These are phyloP conservation scores for Temnothorax curvispinosus DNA, from an alignment of 1,140 invertebrate genomes.

Conservation along the genomic window DNA sequence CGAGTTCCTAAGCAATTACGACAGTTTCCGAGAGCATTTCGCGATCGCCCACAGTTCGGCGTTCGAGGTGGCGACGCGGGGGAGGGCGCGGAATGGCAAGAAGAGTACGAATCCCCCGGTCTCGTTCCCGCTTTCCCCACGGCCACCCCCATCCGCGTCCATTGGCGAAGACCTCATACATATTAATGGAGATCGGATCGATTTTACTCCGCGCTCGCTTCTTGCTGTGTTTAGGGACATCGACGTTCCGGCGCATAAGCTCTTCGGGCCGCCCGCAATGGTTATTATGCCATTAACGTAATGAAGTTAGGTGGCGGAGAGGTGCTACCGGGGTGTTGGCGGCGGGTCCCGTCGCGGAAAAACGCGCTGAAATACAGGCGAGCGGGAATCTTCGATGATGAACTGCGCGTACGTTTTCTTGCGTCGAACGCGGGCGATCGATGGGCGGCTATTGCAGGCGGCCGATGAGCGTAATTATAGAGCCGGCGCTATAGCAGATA, in stretches of 20 bases:
- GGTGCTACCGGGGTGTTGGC: slow-evolving; percentile 26
- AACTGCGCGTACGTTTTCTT: slow-evolving; percentile 60
- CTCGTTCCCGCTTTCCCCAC: neutral
- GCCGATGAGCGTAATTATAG: slow-evolving; percentile 40
- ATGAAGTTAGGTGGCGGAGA: slow-evolving; percentile 80
- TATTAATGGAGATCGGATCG: slow-evolving; percentile 83
- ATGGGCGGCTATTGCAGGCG: neutral
- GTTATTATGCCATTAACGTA: slow-evolving; percentile 85
- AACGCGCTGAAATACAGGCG: slow-evolving; percentile 59
- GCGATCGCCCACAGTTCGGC: slow-evolving; percentile 55
- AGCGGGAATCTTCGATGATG: slow-evolving; percentile 56
- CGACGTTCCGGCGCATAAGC: slow-evolving; percentile 80
- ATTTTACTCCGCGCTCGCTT: slow-evolving; percentile 73
- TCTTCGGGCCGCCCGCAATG: slow-evolving; percentile 78
- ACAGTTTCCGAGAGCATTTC: slow-evolving; percentile 60
- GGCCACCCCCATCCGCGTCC: slow-evolving; percentile 15
- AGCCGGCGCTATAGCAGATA: neutral
- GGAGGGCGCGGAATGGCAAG: neutral
- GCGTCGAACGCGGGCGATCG: slow-evolving; percentile 37
- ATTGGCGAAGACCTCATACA: slow-evolving; percentile 81
- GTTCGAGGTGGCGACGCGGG: slow-evolving; percentile 5
- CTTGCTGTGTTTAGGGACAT: slow-evolving; percentile 79
- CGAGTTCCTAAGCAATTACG: slow-evolving; percentile 72
- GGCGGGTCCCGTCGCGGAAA: slow-evolving; percentile 54
- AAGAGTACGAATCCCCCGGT: slow-evolving; percentile 61